Evolutionary conservation across 2,113 vertebrate species (phyloP).

Genomic region (Abramis brama): DNA sequence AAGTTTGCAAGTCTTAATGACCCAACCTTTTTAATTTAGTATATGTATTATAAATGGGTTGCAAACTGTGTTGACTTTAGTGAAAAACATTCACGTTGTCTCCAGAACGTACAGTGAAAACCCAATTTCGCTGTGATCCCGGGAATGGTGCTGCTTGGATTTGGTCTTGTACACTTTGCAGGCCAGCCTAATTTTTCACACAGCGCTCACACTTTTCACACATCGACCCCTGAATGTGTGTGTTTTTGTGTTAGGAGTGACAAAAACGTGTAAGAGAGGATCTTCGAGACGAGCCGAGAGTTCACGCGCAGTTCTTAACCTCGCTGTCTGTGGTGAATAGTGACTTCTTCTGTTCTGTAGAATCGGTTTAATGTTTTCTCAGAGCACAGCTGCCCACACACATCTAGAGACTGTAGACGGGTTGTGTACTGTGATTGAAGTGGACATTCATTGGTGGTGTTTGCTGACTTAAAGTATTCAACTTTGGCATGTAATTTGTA

Average conservation of each 20-base stretch:
- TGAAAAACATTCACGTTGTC: not conserved
- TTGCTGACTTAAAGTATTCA: not conserved
- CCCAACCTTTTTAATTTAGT: too few relatives aligned
- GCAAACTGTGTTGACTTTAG: too few relatives aligned
- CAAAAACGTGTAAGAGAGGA: not conserved
- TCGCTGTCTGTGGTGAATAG: not conserved
- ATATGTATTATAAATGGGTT: not conserved
- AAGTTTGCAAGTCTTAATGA: too few relatives aligned
- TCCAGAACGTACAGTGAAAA: not conserved
- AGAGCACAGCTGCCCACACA: conserved; percentile 16
- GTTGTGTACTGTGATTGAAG: conserved; percentile 8
- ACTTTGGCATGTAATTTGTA: not conserved
- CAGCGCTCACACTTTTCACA: conserved; percentile 19
- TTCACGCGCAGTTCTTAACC: not conserved
- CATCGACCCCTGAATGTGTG: not conserved
- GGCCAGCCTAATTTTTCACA: not conserved
- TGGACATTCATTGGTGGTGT: conserved; percentile 9
- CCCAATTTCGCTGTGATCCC: not conserved
- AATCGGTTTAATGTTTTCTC: not conserved
- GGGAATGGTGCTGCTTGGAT: not conserved
- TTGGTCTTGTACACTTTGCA: conserved; percentile 7
- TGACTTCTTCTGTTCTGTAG: conserved; percentile 34
- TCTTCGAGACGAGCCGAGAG: not conserved
- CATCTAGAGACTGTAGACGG: conserved; percentile 17
- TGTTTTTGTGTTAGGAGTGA: conserved; percentile 7